Evolutionary conservation across 1,140 invertebrate species (phyloP).

Genomic region (Stegodyphus mimosarum): DNA sequence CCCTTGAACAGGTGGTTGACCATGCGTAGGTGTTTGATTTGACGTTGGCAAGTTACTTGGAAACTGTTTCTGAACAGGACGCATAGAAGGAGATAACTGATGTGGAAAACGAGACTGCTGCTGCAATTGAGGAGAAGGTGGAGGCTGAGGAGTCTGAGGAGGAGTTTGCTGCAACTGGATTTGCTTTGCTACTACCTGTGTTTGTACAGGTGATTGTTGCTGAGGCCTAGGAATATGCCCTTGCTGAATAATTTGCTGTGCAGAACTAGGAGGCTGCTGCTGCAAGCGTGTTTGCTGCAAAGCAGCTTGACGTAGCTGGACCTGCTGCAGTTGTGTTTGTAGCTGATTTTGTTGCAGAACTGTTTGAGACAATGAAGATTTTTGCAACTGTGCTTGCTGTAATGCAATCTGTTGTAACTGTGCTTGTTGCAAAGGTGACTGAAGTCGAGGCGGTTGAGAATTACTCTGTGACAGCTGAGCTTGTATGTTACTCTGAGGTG

Average conservation of each 20-base stretch:
- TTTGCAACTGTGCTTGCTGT: constrained; percentile 39
- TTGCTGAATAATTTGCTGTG: constrained; percentile 26
- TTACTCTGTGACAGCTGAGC: neutral
- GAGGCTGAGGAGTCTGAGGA: constrained; percentile 3
- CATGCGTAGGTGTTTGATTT: constrained; percentile 49
- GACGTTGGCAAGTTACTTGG: neutral
- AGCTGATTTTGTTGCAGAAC: constrained; percentile 43
- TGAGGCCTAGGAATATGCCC: neutral
- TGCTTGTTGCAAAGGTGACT: constrained; percentile 27
- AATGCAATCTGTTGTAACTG: constrained; percentile 36
- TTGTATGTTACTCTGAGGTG: neutral
- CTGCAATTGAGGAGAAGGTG: constrained; percentile 45
- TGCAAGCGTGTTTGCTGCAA: constrained; percentile 41
- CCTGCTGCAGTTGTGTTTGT: constrained; percentile 31
- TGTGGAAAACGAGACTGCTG: constrained; percentile 68
- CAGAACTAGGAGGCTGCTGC: constrained; percentile 8
- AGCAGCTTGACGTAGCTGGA: constrained; percentile 37
- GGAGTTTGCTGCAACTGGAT: constrained; percentile 38
- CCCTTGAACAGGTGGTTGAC: constrained; percentile 66
- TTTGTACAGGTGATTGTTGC: constrained; percentile 22
- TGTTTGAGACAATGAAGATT: constrained; percentile 24
- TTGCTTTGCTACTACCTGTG: constrained; percentile 35
- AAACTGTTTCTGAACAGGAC: constrained; percentile 48
- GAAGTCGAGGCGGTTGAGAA: constrained; percentile 9
- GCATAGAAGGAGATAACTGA: constrained; percentile 26